Conservation (phyloP, 2,888 invertebrate species). For the Aspidapion aeneum region DNA sequence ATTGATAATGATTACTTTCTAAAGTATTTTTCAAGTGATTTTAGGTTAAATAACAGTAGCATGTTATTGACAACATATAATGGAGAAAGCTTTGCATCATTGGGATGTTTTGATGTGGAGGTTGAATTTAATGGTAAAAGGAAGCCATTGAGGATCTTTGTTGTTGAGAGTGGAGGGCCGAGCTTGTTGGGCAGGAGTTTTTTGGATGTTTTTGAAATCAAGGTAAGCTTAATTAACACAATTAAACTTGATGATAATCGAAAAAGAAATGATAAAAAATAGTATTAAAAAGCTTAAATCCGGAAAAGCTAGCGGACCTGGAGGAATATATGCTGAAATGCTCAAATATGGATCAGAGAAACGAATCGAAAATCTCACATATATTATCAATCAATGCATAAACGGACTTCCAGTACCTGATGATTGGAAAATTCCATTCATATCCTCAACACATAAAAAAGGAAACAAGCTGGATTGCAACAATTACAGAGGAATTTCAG, state of each 20-base stretch:
- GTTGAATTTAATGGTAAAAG: not conserved
- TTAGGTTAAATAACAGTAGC: not conserved
- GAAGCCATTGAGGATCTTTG: not conserved
- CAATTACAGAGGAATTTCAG: too few relatives aligned
- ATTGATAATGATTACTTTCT: not conserved
- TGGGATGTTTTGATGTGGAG: not conserved
- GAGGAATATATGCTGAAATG: too few relatives aligned
- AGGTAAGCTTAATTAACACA: not conserved
- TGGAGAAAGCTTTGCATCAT: not conserved
- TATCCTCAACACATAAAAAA: too few relatives aligned
- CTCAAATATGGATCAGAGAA: too few relatives aligned
- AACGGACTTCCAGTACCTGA: too few relatives aligned
- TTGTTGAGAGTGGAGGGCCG: constrained; percentile 1
- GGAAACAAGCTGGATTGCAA: too few relatives aligned
- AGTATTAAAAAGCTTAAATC: too few relatives aligned
- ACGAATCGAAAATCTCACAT: too few relatives aligned
- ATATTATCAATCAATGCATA: too few relatives aligned
- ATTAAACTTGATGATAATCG: not conserved
- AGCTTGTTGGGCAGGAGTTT: constrained; percentile 2
- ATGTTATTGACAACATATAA: not conserved
- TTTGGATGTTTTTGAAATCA: not conserved
- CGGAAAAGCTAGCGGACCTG: too few relatives aligned
- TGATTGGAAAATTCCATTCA: too few relatives aligned
- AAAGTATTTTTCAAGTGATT: not conserved
- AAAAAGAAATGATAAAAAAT: not conserved